Evolutionary conservation across 1,140 invertebrate genomes (phyloP), one percentile per base, ranked within the genome.

Genomic region (Drosophila bifasciata): DNA sequence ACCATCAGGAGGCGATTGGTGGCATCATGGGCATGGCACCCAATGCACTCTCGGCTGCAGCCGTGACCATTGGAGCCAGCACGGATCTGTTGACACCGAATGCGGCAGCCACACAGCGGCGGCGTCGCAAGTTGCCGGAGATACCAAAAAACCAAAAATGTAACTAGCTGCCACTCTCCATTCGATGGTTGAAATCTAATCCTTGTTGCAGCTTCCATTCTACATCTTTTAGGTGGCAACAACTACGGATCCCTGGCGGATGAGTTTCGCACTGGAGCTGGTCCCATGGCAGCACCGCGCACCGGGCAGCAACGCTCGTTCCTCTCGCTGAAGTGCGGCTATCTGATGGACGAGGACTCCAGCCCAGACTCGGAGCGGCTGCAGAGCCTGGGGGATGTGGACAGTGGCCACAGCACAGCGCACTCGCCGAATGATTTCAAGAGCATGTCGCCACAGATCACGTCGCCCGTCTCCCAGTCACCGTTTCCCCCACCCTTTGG

Each of bases 331-430:
- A 97, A 96, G 90, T 96, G 95, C 74, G 93, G 94, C 39, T 95
- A 95, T 89, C 91, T 96, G 11, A 93, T 95, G 74, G 96, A 97
- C 76, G 96, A 96, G 86, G 96, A 97, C 76, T 95, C 95, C 36
- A 96, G 96, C 52, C 96, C 96, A 11, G 96, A 97, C 76, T 96
- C 96, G n/a, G 96, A 97, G 77, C 93, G 95, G 49, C 93, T 96
- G 75, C 94, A 96, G 59, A 95, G 95, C 75, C 90, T 94, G 2
- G 94, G 94, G 11, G 95, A 96, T 91, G 94, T 95, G 11, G 97
- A 98, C 81, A 97, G 96, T 69, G 97, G 97, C 6, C 96, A 97
- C 91, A 97, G 96, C 50, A 97, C 96, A 1, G 96, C 96, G 21
- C 96, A 97, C 91, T 97, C 96, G 0, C 97, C 97, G 0, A 94